Conservation (phyloP, 2,888 invertebrate species). For the Rosalia funebris region DNA sequence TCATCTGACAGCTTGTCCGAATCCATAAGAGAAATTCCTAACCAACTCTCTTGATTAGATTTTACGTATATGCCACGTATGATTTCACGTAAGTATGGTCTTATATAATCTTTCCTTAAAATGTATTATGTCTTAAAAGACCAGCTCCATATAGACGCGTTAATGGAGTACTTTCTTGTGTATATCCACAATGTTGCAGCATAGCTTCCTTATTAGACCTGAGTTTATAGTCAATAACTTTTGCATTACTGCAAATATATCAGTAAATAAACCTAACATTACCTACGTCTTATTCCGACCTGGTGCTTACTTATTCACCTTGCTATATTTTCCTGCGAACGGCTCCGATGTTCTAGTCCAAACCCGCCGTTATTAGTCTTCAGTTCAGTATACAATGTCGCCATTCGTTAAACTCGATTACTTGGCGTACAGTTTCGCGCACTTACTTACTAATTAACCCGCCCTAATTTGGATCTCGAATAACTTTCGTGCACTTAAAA, state of each 20-base stretch:
- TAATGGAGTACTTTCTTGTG: not conserved
- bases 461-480: not conserved
- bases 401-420: not conserved
- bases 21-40: too few relatives aligned
- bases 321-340: not conserved
- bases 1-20: too few relatives aligned
- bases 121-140: not conserved
- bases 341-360: not conserved
- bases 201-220: slow-evolving; percentile 1
- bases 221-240: slow-evolving; percentile 7
- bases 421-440: not conserved
- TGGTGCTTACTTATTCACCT: not conserved
- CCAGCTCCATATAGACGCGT: too few relatives aligned
- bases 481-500: not conserved
- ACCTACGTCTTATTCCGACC: not conserved
- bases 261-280: not conserved
- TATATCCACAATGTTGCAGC: slow-evolving; percentile 1
- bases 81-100: too few relatives aligned
- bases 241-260: slow-evolving; percentile 5
- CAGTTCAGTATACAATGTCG: not conserved
- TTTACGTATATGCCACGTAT: too few relatives aligned
- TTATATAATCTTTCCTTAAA: too few relatives aligned
- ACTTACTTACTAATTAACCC: not conserved
- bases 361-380: too few relatives aligned
- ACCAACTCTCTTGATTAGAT: too few relatives aligned